phyloP scores from a whole-genome alignment of 2,113 vertebrate genomes.

The Cyprinodon tularosa region DNA sequence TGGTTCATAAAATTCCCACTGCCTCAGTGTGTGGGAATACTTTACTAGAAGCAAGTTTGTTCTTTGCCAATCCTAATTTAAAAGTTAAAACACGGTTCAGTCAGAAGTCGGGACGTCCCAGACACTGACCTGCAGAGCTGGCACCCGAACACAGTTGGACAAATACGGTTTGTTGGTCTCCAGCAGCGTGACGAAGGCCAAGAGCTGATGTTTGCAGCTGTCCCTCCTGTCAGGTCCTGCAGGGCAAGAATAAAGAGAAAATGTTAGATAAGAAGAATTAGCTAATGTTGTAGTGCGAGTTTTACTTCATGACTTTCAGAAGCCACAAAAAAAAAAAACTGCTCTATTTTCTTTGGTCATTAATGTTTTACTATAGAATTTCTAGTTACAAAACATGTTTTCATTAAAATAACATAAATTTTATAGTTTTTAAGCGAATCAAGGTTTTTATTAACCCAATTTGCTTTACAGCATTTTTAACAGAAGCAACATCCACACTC shows the following conservation, averaged over 20 bases:
- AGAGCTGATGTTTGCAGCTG: constrained; percentile 86
- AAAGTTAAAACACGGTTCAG: not conserved
- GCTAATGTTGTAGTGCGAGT: not conserved
- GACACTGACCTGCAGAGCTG: constrained; percentile 84
- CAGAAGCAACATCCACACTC: too few relatives aligned
- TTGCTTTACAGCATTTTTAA: too few relatives aligned
- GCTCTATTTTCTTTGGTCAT: too few relatives aligned
- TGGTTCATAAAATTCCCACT: not conserved
- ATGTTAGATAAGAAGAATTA: not conserved
- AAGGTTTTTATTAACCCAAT: too few relatives aligned
- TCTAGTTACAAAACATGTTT: too few relatives aligned
- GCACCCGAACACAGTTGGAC: constrained; percentile 86
- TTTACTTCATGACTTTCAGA: not conserved
- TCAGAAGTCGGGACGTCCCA: not conserved
- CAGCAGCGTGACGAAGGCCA: constrained; percentile 89
- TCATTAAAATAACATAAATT: too few relatives aligned
- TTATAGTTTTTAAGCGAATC: too few relatives aligned
- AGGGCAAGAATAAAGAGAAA: constrained; percentile 1
- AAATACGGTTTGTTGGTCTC: constrained; percentile 93
- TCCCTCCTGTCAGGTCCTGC: constrained; percentile 64
- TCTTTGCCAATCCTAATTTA: not conserved
- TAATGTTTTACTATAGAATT: too few relatives aligned
- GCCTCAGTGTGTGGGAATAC: too few relatives aligned
- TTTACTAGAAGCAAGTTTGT: too few relatives aligned
- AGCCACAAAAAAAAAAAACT: too few relatives aligned